These are phyloP conservation scores for Sinocyclocheilus anshuiensis DNA, from an alignment of 2,113 vertebrate species.

Conservation along the genomic window DNA sequence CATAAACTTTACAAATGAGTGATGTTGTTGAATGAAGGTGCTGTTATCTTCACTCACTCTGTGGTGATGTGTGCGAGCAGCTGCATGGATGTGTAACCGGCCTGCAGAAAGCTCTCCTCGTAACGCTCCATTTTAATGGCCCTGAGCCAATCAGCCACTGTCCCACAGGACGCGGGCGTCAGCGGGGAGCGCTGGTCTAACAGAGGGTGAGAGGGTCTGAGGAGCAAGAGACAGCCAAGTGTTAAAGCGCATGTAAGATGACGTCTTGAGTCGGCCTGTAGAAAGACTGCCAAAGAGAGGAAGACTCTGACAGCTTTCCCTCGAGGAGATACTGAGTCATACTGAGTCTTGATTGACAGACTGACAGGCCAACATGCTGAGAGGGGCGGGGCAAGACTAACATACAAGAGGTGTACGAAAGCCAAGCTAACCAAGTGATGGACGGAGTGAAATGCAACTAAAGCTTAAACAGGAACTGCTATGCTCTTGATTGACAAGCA, in stretches of 20 bases:
- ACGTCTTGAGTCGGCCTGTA: neutral
- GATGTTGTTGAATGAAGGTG: neutral
- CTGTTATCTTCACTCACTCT: slow-evolving; percentile 76
- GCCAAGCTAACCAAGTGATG: slow-evolving; percentile 21
- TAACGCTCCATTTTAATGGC: slow-evolving; percentile 92
- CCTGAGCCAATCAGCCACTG: slow-evolving; percentile 86
- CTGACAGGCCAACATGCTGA: slow-evolving; percentile 53
- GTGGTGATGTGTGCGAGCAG: slow-evolving; percentile 84
- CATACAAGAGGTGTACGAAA: slow-evolving; percentile 34
- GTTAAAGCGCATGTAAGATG: slow-evolving; percentile 10
- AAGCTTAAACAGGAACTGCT: neutral
- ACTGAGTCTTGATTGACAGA: slow-evolving; percentile 50
- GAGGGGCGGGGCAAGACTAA: slow-evolving; percentile 22
- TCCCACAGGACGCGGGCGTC: slow-evolving; percentile 80
- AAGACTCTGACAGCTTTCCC: slow-evolving; percentile 14
- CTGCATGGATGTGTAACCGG: slow-evolving; percentile 83
- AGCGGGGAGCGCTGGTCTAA: slow-evolving; percentile 85
- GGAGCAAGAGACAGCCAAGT: slow-evolving; percentile 37
- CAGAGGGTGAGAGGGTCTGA: slow-evolving; percentile 85
- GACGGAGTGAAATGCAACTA: neutral
- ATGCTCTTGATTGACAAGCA: slow-evolving; percentile 40
- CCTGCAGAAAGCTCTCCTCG: slow-evolving; percentile 85
- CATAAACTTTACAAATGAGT: neutral
- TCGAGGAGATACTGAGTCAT: neutral
- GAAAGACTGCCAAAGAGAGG: neutral